phyloP scores from a whole-genome alignment of 2,113 vertebrate genomes.

The Xenopus borealis region DNA sequence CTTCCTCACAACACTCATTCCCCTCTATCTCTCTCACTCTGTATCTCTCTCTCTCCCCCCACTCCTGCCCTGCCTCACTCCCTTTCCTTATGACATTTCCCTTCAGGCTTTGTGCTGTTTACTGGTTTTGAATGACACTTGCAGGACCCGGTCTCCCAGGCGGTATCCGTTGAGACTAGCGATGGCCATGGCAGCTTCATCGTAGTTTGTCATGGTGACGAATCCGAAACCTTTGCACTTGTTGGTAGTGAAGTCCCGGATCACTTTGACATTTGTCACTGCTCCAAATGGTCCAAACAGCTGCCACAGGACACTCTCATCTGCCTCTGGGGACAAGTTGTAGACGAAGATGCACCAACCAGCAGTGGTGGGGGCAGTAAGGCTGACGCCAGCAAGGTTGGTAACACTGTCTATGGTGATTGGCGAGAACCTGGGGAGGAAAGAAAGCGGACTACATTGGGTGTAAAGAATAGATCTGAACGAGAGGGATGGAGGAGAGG shows the following conservation, averaged over 20 bases:
- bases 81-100: conserved; percentile 7
- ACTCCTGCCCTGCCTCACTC: not conserved
- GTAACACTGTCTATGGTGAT: conserved; percentile 88
- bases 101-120: conserved; percentile 96
- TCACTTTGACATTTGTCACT: conserved; percentile 95
- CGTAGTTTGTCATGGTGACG: conserved; percentile 98
- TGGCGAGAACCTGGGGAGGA: conserved; percentile 83
- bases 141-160: conserved; percentile 90
- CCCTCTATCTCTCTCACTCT: not conserved
- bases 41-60: not conserved
- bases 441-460: conserved; percentile 81
- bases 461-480: conserved; percentile 62
- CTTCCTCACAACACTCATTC: not conserved
- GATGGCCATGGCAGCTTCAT: conserved; percentile 95
- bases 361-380: conserved; percentile 64
- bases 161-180: conserved; percentile 94
- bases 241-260: conserved; percentile 95
- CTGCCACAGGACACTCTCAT: conserved; percentile 97
- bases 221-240: conserved; percentile 98
- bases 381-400: conserved; percentile 79
- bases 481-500: not conserved
- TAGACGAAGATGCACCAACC: conserved; percentile 98
- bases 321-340: conserved; percentile 91
- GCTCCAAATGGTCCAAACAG: conserved; percentile 96
- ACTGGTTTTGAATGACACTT: conserved; percentile 98